Evolutionary conservation across 2,113 vertebrate genomes (phyloP).

Genomic region (Albula glossodonta): DNA sequence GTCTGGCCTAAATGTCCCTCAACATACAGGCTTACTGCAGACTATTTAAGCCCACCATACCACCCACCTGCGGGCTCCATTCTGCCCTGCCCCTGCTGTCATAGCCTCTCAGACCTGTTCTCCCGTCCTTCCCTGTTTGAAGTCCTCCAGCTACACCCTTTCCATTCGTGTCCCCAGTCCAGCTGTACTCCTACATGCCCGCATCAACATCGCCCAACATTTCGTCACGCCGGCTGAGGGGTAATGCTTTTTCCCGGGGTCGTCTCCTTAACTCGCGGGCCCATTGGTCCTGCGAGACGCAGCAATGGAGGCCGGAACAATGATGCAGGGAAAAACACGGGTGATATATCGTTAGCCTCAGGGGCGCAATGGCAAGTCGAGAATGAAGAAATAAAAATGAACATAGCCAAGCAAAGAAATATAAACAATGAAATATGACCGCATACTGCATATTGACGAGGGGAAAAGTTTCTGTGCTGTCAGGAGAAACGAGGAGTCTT

Average conservation of each 20-base stretch:
- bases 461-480: neutral
- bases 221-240: too few species aligned
- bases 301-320: neutral
- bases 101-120: neutral
- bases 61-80: neutral
- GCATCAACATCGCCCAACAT: too few species aligned
- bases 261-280: neutral
- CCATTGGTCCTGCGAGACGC: neutral
- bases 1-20: neutral
- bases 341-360: constrained; percentile 25
- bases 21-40: neutral
- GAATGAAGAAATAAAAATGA: constrained; percentile 16
- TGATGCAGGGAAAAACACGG: neutral
- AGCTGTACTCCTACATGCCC: neutral
- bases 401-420: constrained; percentile 20
- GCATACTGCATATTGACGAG: neutral
- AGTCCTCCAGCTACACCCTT: neutral
- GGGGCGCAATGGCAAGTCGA: constrained; percentile 10
- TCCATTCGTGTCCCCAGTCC: too few species aligned
- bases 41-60: neutral
- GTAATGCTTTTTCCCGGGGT: neutral
- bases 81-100: neutral
- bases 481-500: neutral
- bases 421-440: constrained; percentile 11
- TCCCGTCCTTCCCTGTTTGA: too few species aligned